Percentiles rank a stretch among this genome's conserved stretches.
phyloP scores from a whole-genome alignment of 2,888 invertebrate species.

The Dorcus hopei region DNA sequence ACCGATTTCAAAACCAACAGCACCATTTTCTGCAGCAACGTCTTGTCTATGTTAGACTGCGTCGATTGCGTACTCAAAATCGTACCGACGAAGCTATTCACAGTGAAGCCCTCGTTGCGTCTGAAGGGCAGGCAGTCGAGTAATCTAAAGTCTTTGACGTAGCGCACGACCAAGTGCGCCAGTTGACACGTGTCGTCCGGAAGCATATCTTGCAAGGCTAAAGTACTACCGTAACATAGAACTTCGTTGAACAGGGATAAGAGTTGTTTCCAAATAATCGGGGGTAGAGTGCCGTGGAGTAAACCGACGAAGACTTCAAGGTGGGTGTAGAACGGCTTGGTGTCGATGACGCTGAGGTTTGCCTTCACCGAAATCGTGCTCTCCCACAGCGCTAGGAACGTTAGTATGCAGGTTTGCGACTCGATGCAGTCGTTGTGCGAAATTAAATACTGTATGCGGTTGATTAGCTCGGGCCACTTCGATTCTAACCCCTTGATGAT shows the following conservation, averaged over 20 bases:
- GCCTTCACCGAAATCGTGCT: constrained; percentile 88
- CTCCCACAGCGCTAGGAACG: constrained; percentile 85
- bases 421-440: constrained; percentile 59
- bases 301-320: constrained; percentile 76
- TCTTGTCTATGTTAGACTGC: constrained; percentile 61
- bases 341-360: constrained; percentile 84
- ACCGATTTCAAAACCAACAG: constrained; percentile 84
- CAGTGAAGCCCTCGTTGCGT: constrained; percentile 44
- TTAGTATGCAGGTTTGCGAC: constrained; percentile 70
- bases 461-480: constrained; percentile 79
- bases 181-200: constrained; percentile 86
- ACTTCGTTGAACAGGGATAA: constrained; percentile 86
- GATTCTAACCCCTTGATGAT: constrained; percentile 82
- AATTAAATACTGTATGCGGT: constrained; percentile 62
- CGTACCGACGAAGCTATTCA: constrained; percentile 47
- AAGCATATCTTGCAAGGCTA: constrained; percentile 82
- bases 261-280: constrained; percentile 80
- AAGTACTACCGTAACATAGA: constrained; percentile 84
- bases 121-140: constrained; percentile 54
- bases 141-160: constrained; percentile 80
- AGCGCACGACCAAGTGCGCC: constrained; percentile 81
- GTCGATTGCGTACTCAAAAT: constrained; percentile 39
- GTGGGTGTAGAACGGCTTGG: constrained; percentile 83
- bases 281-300: constrained; percentile 65
- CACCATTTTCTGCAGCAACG: constrained; percentile 81